phyloP scores from a whole-genome alignment of 2,888 invertebrate genomes.

The Heliconius ismenius region DNA sequence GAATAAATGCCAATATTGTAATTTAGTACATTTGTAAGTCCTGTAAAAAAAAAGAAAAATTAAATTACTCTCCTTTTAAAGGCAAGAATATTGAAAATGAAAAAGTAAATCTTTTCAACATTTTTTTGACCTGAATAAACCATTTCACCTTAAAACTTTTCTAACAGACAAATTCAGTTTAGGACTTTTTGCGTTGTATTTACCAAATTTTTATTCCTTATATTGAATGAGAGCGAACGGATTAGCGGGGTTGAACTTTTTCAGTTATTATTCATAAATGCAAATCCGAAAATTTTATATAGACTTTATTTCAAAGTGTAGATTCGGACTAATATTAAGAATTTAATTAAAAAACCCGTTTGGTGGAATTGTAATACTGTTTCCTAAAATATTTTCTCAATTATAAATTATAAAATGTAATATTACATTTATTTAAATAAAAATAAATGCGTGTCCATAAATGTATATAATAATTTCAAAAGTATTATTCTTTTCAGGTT shows the following conservation, averaged over 20 bases:
- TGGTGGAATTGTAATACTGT: background rate
- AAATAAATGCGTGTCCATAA: background rate
- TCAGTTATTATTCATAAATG: constrained; percentile 79
- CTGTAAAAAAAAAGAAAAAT: background rate
- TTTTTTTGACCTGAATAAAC: constrained; percentile 33
- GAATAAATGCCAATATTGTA: background rate
- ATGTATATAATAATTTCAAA: constrained; percentile 19
- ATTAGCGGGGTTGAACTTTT: constrained; percentile 74
- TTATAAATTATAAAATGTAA: constrained; percentile 6
- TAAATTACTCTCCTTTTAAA: background rate
- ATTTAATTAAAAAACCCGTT: constrained; percentile 29
- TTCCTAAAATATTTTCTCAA: background rate
- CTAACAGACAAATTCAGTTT: constrained; percentile 53
- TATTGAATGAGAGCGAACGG: constrained; percentile 67
- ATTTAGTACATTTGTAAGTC: background rate
- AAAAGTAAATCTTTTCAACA: background rate
- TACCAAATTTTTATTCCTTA: constrained; percentile 64
- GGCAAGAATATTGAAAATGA: background rate
- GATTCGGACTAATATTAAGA: constrained; percentile 54
- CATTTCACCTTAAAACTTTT: constrained; percentile 53
- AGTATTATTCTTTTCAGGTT: constrained; percentile 53
- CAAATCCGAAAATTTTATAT: constrained; percentile 74
- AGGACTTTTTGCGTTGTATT: constrained; percentile 63
- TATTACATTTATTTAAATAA: constrained; percentile 15
- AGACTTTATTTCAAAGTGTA: constrained; percentile 68